These are phyloP conservation scores for Entelurus aequoreus DNA, from an alignment of 2,113 vertebrate genomes.

Conservation along the genomic window DNA sequence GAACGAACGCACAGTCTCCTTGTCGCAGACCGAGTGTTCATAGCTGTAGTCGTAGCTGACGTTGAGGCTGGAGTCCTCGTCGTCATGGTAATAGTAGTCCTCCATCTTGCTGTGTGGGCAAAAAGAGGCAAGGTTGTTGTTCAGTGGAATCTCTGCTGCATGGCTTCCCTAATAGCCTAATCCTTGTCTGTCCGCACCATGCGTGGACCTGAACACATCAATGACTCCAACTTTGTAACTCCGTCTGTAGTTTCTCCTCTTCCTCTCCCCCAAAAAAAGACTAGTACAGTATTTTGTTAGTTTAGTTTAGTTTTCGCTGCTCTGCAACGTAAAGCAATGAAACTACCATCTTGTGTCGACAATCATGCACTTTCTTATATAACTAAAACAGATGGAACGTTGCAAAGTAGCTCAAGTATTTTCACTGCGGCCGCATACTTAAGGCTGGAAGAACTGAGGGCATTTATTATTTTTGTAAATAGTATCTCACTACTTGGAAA, in stretches of 20 bases:
- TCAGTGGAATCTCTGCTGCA: constrained; percentile 29
- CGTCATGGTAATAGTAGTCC: constrained; percentile 52
- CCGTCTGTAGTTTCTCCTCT: neutral
- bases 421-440: constrained; percentile 1
- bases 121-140: constrained; percentile 6
- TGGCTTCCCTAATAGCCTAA: constrained; percentile 36
- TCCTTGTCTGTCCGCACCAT: constrained; percentile 13
- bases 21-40: constrained; percentile 80
- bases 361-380: neutral
- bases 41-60: constrained; percentile 69
- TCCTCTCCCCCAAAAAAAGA: too few relatives aligned
- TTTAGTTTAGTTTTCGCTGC: too few relatives aligned
- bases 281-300: too few relatives aligned
- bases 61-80: constrained; percentile 26
- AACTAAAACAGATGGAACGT: constrained; percentile 29
- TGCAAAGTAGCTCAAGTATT: constrained; percentile 37
- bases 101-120: constrained; percentile 53
- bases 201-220: neutral
- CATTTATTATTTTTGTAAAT: neutral
- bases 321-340: neutral
- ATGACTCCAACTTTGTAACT: neutral
- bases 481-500: neutral
- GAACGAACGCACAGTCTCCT: constrained; percentile 81
- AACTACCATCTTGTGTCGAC: too few relatives aligned
- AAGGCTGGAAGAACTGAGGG: neutral